A percentile compares a stretch with the other conserved stretches of the same genome.
phyloP scores from a whole-genome alignment of 2,888 invertebrate genomes.

The Chaetoderma sp. region DNA sequence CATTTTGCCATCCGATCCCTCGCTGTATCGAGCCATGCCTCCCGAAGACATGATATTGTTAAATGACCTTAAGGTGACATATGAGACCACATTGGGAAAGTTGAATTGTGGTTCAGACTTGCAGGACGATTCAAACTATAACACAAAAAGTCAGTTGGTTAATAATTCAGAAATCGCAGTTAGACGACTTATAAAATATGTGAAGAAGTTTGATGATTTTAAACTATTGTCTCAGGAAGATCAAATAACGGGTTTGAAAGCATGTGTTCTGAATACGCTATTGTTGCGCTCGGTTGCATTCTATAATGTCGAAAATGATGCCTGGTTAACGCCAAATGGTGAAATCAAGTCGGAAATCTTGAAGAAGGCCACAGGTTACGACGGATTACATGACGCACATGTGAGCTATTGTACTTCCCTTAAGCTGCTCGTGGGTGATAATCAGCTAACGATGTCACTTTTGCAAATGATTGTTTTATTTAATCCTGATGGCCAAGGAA shows the following conservation, averaged over 20 bases:
- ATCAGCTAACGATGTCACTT: conserved; percentile 90
- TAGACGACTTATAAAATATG: conserved; percentile 78
- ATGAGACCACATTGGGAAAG: conserved; percentile 50
- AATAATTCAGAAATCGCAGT: conserved; percentile 86
- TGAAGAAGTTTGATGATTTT: conserved; percentile 79
- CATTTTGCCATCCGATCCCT: conserved; percentile 40
- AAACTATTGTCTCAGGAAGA: conserved; percentile 95
- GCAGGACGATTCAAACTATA: conserved; percentile 38
- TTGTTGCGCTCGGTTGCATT: conserved; percentile 92
- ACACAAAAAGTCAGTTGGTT: conserved; percentile 74
- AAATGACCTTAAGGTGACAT: conserved; percentile 43
- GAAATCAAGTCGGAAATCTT: conserved; percentile 87
- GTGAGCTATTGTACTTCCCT: conserved; percentile 61
- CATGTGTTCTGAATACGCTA: conserved; percentile 74
- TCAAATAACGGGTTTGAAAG: conserved; percentile 88
- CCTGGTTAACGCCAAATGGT: conserved; percentile 82
- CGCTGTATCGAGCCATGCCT: conserved; percentile 42
- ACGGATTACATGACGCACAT: conserved; percentile 63
- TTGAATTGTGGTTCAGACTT: conserved; percentile 34
- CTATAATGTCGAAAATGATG: conserved; percentile 88
- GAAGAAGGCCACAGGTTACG: conserved; percentile 81
- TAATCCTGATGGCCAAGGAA: conserved; percentile 83
- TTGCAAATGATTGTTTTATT: conserved; percentile 92
- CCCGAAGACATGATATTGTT: conserved; percentile 41
- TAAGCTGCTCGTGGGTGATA: conserved; percentile 75